phyloP scores from a whole-genome alignment of 2,888 invertebrate species.

The Cephus nigrinus region DNA sequence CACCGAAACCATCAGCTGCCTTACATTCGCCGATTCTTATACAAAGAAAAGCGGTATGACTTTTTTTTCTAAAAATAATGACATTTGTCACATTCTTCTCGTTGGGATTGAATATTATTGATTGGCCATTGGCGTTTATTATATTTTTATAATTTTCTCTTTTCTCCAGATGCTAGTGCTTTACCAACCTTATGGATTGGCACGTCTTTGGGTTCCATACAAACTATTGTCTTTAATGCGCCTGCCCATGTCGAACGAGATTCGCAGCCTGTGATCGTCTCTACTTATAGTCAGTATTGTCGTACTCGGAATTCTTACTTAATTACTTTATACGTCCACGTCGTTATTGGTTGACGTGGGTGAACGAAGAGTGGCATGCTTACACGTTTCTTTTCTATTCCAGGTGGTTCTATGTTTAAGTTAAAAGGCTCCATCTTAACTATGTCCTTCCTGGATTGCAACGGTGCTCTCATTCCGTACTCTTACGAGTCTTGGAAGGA shows the following conservation, averaged over 20 bases:
- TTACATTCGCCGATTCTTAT: constrained; percentile 96
- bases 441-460: constrained; percentile 96
- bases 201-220: constrained; percentile 95
- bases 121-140: neutral
- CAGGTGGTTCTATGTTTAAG: constrained; percentile 96
- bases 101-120: neutral
- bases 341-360: neutral
- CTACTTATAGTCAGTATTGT: constrained; percentile 80
- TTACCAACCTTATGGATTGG: constrained; percentile 98
- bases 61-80: constrained; percentile 2
- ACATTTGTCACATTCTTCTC: neutral
- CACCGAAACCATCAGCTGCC: constrained; percentile 94
- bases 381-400: constrained; percentile 6
- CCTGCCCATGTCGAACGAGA: constrained; percentile 85
- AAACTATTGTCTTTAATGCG: constrained; percentile 87
- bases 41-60: constrained; percentile 89
- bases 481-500: constrained; percentile 95
- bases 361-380: neutral
- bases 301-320: neutral
- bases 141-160: constrained; percentile 11
- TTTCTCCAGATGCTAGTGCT: constrained; percentile 79
- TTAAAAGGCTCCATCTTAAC: constrained; percentile 94
- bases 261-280: constrained; percentile 87
- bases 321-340: neutral
- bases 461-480: constrained; percentile 90